phyloP scores from a whole-genome alignment of 2,797 vertebrate species.

The Cirrhinus mrigala region DNA sequence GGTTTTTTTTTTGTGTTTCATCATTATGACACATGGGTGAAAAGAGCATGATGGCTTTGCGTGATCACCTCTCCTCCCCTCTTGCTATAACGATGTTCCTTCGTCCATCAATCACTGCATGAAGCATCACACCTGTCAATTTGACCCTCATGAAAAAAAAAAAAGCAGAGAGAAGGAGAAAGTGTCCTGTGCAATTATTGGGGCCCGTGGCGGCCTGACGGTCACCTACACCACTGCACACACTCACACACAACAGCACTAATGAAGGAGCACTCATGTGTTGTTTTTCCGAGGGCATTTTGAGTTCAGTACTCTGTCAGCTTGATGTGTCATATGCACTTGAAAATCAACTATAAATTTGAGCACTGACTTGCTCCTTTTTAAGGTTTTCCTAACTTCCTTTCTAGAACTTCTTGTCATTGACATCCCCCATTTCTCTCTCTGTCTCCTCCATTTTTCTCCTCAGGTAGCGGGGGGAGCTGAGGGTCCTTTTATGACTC shows the following conservation, averaged over 20 bases:
- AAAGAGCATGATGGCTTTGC: conserved; percentile 13
- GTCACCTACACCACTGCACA: background rate
- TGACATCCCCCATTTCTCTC: conserved; percentile 16
- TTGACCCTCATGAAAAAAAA: conserved; percentile 7
- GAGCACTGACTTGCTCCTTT: conserved; percentile 7
- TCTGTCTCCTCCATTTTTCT: conserved; percentile 31
- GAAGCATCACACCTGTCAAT: conserved; percentile 1
- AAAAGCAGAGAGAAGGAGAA: background rate
- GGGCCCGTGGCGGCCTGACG: background rate
- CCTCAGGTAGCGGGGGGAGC: conserved; percentile 17
- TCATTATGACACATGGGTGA: conserved; percentile 14
- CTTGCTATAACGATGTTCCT: conserved; percentile 5
- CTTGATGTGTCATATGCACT: conserved; percentile 8
- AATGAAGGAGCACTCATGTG: background rate
- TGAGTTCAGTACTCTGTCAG: conserved; percentile 5
- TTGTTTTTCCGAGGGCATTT: conserved; percentile 11
- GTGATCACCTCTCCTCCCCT: conserved; percentile 15
- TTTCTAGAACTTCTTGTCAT: conserved; percentile 47
- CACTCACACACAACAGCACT: conserved; percentile 1
- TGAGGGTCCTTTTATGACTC: conserved; percentile 51
- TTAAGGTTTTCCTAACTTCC: conserved; percentile 27
- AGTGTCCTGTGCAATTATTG: conserved; percentile 44
- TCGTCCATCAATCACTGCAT: conserved; percentile 28
- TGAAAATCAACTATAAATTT: conserved; percentile 24
- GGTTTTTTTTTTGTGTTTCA: background rate